Percentiles rank a stretch among this genome's conserved stretches.
Conservation (phyloP, 2,113 vertebrate species). For the Nesogale talazaci region DNA sequence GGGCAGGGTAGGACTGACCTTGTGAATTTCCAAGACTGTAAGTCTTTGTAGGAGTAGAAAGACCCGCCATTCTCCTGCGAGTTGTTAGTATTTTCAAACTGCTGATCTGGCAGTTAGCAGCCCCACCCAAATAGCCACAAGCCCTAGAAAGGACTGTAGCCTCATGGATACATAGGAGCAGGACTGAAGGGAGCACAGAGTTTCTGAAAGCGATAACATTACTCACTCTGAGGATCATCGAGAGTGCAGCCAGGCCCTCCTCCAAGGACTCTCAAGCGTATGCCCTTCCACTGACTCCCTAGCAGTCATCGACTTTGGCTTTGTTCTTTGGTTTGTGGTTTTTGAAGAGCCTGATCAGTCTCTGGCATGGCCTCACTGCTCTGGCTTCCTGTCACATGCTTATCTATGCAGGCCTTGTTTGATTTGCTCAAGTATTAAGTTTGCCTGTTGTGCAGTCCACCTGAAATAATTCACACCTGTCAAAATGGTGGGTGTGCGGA, state of each 20-base stretch:
- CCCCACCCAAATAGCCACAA: no score
- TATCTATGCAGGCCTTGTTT: neutral
- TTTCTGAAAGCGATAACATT: neutral
- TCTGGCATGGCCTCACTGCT: neutral
- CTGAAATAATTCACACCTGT: neutral
- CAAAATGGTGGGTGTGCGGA: neutral
- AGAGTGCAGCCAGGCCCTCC: neutral
- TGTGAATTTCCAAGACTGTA: no score
- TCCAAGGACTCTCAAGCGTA: neutral
- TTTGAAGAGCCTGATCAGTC: neutral
- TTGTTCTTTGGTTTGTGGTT: no score
- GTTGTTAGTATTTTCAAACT: neutral
- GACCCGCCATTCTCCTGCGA: no score
- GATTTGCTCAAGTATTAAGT: neutral
- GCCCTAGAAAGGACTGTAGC: neutral
- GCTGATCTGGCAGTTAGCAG: neutral
- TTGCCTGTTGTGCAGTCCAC: neutral
- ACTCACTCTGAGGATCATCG: neutral
- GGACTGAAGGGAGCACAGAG: neutral
- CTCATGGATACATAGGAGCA: neutral
- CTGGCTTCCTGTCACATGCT: neutral
- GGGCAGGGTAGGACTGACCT: no score
- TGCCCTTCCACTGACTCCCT: neutral
- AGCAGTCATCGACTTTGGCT: no score
- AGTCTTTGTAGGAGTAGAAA: no score